phyloP scores from a whole-genome alignment of 2,113 vertebrate genomes.

The Choloepus hoffmanni region DNA sequence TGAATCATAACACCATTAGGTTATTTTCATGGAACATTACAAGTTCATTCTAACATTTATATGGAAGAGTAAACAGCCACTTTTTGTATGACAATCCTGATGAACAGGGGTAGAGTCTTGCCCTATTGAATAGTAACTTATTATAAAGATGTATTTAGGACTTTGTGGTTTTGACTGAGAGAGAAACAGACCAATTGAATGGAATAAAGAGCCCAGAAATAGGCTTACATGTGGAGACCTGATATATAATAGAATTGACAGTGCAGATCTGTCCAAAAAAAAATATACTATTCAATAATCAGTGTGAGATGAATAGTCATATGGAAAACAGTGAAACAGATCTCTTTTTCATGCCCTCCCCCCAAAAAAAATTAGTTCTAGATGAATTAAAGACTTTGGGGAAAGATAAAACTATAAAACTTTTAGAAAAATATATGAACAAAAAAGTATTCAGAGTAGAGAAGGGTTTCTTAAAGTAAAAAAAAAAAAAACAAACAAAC shows the following conservation, averaged over 20 bases:
- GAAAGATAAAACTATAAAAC: background rate
- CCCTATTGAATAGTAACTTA: background rate
- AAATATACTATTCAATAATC: background rate
- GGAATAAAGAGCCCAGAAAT: background rate
- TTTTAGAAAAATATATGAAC: background rate
- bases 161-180: background rate
- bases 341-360: background rate
- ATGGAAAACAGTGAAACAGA: background rate
- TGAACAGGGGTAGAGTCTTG: background rate
- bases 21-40: background rate
- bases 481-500: background rate
- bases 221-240: background rate
- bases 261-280: background rate
- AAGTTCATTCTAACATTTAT: background rate
- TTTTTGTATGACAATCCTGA: background rate
- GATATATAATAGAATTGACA: background rate
- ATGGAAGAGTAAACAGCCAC: background rate
- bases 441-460: background rate
- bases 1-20: background rate
- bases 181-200: background rate
- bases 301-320: background rate
- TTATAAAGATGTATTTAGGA: background rate
- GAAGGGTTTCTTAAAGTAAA: background rate
- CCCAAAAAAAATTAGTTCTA: background rate
- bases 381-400: background rate